Evolutionary conservation across 2,113 vertebrate species (phyloP).

Genomic region (Dipodomys stephensi): DNA sequence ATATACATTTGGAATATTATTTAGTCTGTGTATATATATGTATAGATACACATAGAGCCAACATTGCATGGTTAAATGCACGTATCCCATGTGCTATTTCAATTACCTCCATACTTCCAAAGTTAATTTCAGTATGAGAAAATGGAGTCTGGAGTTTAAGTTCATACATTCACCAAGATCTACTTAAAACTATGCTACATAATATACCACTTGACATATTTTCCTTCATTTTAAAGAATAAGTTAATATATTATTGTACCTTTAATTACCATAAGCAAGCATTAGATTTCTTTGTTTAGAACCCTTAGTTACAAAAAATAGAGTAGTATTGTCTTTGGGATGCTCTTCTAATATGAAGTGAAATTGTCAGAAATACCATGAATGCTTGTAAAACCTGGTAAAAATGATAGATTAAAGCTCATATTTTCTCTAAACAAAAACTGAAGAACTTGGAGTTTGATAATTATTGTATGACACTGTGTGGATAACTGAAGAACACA

Average conservation of each 20-base stretch:
- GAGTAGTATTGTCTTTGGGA: not conserved
- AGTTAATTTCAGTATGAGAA: not conserved
- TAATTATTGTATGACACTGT: not conserved
- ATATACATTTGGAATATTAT: not conserved
- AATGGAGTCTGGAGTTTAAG: not conserved
- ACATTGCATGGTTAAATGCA: not conserved
- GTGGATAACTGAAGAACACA: not conserved
- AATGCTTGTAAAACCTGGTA: not conserved
- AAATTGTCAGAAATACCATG: constrained; percentile 9
- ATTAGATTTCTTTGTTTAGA: not conserved
- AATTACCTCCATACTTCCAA: not conserved
- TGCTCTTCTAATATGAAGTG: not conserved
- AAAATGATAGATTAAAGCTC: not conserved
- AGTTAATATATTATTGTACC: not conserved
- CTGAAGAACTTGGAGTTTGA: not conserved
- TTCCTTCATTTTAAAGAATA: not conserved
- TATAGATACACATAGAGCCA: not conserved
- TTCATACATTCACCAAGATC: not conserved
- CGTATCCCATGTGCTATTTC: not conserved
- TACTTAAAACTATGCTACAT: not conserved
- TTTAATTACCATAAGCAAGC: not conserved
- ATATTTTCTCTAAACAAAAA: not conserved
- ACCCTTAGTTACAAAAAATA: not conserved
- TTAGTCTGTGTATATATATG: not conserved
- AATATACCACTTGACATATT: not conserved